A percentile compares a stretch with the other conserved stretches of the same genome.
phyloP scores from a whole-genome alignment of 1,140 invertebrate genomes.

The Coptotermes formosanus region DNA sequence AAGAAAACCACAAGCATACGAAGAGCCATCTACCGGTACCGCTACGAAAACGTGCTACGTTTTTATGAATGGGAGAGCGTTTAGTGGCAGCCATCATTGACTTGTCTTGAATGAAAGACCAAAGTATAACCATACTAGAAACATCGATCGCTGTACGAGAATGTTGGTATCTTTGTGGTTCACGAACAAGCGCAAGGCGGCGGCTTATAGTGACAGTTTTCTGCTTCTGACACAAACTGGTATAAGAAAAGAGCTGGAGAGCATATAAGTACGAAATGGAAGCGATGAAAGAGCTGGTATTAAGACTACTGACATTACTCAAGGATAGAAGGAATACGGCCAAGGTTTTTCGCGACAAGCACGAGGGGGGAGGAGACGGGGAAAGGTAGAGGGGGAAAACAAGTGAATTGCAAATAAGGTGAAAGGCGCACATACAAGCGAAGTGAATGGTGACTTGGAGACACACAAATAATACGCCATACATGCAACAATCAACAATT shows the following conservation, averaged over 20 bases:
- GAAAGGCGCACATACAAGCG: background rate
- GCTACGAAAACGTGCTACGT: slow-evolving; percentile 27
- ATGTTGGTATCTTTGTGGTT: background rate
- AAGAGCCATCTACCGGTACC: slow-evolving; percentile 27
- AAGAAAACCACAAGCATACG: background rate
- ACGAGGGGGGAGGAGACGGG: background rate
- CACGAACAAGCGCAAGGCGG: background rate
- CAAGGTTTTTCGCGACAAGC: slow-evolving; percentile 1
- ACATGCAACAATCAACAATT: too few relatives aligned
- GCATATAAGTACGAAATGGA: background rate
- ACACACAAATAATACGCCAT: background rate
- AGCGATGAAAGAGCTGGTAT: background rate
- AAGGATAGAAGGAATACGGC: background rate
- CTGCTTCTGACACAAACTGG: background rate
- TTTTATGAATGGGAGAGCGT: slow-evolving; percentile 33
- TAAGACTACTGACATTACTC: background rate
- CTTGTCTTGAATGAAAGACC: slow-evolving; percentile 30
- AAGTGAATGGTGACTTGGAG: background rate
- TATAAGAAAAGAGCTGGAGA: background rate
- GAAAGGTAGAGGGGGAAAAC: background rate
- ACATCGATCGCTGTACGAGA: background rate
- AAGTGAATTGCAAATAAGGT: background rate
- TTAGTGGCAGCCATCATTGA: slow-evolving; percentile 30
- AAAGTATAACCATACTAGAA: slow-evolving; percentile 21
- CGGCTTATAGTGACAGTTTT: background rate